Evolutionary conservation across 2,113 vertebrate species (phyloP), one percentile per base, ranked within the genome.

Genomic region (Cynopterus brachyotis): DNA sequence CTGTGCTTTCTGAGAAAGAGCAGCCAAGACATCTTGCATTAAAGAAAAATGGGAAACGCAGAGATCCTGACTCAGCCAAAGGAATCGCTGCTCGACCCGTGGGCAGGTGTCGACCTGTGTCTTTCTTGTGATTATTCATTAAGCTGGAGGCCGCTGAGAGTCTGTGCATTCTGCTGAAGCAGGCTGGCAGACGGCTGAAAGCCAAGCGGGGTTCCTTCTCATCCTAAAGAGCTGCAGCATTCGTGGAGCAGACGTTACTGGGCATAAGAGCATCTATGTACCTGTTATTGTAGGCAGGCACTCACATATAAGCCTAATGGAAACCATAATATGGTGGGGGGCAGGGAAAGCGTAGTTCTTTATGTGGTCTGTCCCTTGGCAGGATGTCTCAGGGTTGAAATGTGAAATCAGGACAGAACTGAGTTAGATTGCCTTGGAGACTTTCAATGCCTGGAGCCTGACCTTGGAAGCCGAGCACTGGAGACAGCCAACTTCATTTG

Each of bases 101-200:
- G 55, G 88, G 91, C 78, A 60, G 96, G 78, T 47, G 84, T 88
- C 30, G 26, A 59, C 88, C 85, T 85, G 47, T 69, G 82, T 80
- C 88, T 94, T 96, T 50, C 92, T 70, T 24, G 26, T 35, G 91
- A 96, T 96, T 92, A 84, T 93, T 95, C 96, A 78, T 96, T 88
- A 89, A 96, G 73, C 88, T 35, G 64, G 70, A 85, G 47, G 94
- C 91, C 20, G 60, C 78, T 6, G 28, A 67, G 55, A 79, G 80
- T 60, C 91, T 40, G 60, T 0, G 8, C 55, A 30, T 78, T 72
- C 70, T 72, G 90, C 94, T 53, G 95, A 80, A 76, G 95, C 35
- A 9, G n/a, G 87, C 60, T 45, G 40, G 78, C 9, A 0, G 0
- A 8, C 57, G 67, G 91, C 97, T 15, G 0, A 6, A 7, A 62